Conservation (phyloP, 53 echinoderm and acorn worm genomes). For the Holothuria scabra region DNA sequence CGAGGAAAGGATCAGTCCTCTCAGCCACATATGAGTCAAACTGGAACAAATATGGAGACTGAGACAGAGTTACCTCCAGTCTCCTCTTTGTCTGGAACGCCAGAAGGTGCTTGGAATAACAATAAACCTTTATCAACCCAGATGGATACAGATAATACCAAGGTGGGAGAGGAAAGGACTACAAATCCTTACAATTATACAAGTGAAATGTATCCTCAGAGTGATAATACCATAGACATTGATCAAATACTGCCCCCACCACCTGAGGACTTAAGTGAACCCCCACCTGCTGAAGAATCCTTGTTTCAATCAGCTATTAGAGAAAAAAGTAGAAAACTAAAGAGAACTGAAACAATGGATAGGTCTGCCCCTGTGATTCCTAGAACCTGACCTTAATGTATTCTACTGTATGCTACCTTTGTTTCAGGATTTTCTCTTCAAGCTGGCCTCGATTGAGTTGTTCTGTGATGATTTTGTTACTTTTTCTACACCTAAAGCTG, state of each 20-base stretch:
- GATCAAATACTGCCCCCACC: background rate
- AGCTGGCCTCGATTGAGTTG: too few relatives aligned
- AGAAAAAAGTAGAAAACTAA: slow-evolving; percentile 15
- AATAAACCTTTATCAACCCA: background rate
- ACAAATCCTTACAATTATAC: background rate
- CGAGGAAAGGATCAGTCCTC: slow-evolving; percentile 2
- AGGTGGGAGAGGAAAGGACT: background rate
- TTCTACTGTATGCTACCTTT: too few relatives aligned
- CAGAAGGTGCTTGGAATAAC: background rate
- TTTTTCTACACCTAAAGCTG: too few relatives aligned
- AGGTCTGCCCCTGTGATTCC: slow-evolving; percentile 26
- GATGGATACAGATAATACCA: background rate
- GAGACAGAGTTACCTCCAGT: too few relatives aligned
- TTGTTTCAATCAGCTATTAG: background rate
- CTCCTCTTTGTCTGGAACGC: background rate
- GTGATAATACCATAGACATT: background rate
- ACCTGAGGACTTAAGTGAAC: background rate
- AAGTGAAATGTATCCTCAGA: slow-evolving; percentile 8
- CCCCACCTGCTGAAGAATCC: background rate
- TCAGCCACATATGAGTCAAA: background rate
- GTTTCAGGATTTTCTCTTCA: too few relatives aligned
- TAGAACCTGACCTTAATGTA: background rate
- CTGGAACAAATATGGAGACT: too few relatives aligned
- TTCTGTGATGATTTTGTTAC: too few relatives aligned
- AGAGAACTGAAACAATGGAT: slow-evolving; percentile 35